Percentiles rank a stretch among this genome's conserved stretches.
These are phyloP conservation scores for Dryococelus australis DNA, from an alignment of 2,888 invertebrate species.

Conservation along the genomic window DNA sequence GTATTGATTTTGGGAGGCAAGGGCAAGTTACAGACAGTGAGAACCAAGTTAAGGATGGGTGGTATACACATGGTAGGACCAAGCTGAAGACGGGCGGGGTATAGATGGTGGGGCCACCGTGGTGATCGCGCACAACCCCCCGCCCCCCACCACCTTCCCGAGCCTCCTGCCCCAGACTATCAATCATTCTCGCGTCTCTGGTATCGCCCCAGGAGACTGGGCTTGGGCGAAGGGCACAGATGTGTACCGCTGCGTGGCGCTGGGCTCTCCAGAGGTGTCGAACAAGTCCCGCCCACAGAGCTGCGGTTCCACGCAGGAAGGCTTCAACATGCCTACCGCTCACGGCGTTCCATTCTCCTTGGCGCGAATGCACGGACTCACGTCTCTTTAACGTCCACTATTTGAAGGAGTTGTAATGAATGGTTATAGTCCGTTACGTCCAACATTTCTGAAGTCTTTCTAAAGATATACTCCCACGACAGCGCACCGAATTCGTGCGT, in stretches of 20 bases:
- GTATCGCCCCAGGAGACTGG: not conserved
- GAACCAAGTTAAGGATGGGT: not conserved
- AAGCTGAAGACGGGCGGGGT: not conserved
- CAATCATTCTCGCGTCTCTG: slow-evolving; percentile 8
- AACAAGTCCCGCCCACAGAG: not conserved
- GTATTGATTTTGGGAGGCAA: too few relatives aligned
- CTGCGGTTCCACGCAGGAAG: not conserved
- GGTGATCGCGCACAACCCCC: not conserved
- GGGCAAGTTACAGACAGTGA: too few relatives aligned
- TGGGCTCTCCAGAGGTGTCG: not conserved
- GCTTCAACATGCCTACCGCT: not conserved
- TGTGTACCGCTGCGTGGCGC: not conserved
- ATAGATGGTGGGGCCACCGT: not conserved
- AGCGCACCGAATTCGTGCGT: too few relatives aligned
- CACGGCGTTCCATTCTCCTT: not conserved
- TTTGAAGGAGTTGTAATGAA: too few relatives aligned
- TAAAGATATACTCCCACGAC: too few relatives aligned
- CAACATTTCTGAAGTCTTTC: too few relatives aligned
- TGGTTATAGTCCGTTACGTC: too few relatives aligned
- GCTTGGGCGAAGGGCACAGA: not conserved
- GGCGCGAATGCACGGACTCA: too few relatives aligned
- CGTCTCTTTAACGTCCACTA: too few relatives aligned
- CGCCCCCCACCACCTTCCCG: not conserved
- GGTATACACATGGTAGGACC: not conserved
- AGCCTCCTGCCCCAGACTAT: not conserved